A percentile compares a stretch with the other conserved stretches of the same genome.
phyloP scores from a whole-genome alignment of 1,140 invertebrate species.

The Drosophila prosaltans region DNA sequence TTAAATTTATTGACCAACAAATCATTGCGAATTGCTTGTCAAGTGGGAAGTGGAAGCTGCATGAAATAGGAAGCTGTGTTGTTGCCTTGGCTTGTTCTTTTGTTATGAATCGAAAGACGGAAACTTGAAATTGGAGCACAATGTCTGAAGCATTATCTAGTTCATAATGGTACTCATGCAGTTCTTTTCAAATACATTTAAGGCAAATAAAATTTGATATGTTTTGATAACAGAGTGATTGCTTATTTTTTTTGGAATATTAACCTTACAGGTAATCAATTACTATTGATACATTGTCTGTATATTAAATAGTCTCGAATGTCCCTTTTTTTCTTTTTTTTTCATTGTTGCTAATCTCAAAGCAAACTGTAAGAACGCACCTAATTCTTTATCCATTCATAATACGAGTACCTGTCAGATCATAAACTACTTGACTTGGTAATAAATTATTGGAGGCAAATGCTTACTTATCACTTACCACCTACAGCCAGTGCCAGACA shows the following conservation, averaged over 20 bases:
- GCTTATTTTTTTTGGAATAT: no score
- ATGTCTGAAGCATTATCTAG: neutral
- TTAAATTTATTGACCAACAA: constrained; percentile 15
- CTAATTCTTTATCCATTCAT: neutral
- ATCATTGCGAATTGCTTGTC: constrained; percentile 11
- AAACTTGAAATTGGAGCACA: constrained; percentile 1
- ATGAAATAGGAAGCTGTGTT: constrained; percentile 6
- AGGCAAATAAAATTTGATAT: no score
- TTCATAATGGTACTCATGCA: neutral
- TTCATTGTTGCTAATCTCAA: no score
- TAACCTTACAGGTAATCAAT: no score
- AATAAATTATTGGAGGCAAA: constrained; percentile 13
- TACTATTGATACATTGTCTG: no score
- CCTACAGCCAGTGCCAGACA: neutral
- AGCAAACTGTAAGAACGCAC: neutral
- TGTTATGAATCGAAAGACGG: constrained; percentile 7
- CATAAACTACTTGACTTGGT: neutral
- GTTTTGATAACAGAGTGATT: no score
- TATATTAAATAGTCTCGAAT: no score
- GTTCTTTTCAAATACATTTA: neutral
- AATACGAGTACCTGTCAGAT: neutral
- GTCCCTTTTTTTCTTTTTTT: no score
- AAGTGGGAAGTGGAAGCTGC: constrained; percentile 17
- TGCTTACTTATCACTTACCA: constrained; percentile 37
- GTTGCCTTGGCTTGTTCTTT: constrained; percentile 10